These are phyloP conservation scores for Pygoscelis adeliae DNA, from an alignment of 2,113 vertebrate species.

Conservation along the genomic window DNA sequence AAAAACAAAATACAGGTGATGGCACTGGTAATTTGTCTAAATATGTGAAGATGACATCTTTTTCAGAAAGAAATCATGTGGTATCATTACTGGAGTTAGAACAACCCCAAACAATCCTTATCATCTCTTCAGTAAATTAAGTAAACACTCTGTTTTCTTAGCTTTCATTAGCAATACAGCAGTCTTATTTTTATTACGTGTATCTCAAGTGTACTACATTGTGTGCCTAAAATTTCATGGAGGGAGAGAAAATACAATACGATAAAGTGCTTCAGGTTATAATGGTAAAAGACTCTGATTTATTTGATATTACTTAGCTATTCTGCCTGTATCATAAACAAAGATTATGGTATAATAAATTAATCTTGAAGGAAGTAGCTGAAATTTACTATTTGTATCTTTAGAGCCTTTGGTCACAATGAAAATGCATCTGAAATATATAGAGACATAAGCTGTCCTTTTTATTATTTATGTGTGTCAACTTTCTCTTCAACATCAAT, in stretches of 20 bases:
- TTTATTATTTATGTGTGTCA: constrained; percentile 39
- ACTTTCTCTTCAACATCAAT: constrained; percentile 51
- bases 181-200: not conserved
- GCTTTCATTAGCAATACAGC: not conserved
- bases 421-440: constrained; percentile 46
- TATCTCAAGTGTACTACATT: not conserved
- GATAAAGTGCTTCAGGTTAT: not conserved
- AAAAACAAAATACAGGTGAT: constrained; percentile 5
- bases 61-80: not conserved
- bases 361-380: constrained; percentile 31
- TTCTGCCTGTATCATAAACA: constrained; percentile 53
- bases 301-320: constrained; percentile 51
- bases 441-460: not conserved
- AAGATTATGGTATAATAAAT: constrained; percentile 59
- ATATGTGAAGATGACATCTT: not conserved
- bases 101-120: not conserved
- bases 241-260: not conserved
- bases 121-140: not conserved
- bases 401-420: constrained; percentile 28
- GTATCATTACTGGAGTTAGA: not conserved
- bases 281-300: constrained; percentile 43
- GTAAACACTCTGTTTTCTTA: not conserved
- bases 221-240: not conserved
- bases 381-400: constrained; percentile 49
- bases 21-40: not conserved